Evolutionary conservation across 2,888 invertebrate species (phyloP).

Genomic region (Agrilus mali): DNA sequence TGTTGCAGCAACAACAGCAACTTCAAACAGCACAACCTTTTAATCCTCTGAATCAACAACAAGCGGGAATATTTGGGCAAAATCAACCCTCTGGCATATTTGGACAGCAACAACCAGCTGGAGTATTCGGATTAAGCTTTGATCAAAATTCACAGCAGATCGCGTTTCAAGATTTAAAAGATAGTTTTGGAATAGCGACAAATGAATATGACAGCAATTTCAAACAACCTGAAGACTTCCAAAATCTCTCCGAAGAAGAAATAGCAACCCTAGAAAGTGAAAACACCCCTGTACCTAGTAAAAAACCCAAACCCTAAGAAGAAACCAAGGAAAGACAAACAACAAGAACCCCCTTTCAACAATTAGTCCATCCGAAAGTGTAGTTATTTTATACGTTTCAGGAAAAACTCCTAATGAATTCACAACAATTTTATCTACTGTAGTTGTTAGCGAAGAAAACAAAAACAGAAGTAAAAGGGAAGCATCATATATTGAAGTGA

Average conservation of each 20-base stretch:
- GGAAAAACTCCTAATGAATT: slow-evolving; percentile 83
- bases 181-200: slow-evolving; percentile 25
- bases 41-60: slow-evolving; percentile 22
- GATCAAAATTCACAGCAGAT: background rate
- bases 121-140: too few relatives aligned
- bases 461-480: slow-evolving; percentile 45
- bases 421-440: slow-evolving; percentile 79
- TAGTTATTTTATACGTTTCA: slow-evolving; percentile 78
- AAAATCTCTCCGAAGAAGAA: slow-evolving; percentile 33
- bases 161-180: slow-evolving; percentile 9
- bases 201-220: slow-evolving; percentile 35
- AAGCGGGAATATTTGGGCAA: slow-evolving; percentile 17
- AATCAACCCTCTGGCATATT: slow-evolving; percentile 3
- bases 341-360: slow-evolving; percentile 33
- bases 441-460: slow-evolving; percentile 54
- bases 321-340: slow-evolving; percentile 29
- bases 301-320: slow-evolving; percentile 26
- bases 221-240: slow-evolving; percentile 34
- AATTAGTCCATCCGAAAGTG: slow-evolving; percentile 48
- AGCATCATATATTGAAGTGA: slow-evolving; percentile 36
- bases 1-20: slow-evolving; percentile 41
- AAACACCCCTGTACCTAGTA: slow-evolving; percentile 20
- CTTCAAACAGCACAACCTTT: slow-evolving; percentile 25
- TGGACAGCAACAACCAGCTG: too few relatives aligned
- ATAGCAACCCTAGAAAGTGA: slow-evolving; percentile 11